Base-by-base conservation (phyloP, 2,113 vertebrate genomes). In the Lampris megalopsis region DNA sequence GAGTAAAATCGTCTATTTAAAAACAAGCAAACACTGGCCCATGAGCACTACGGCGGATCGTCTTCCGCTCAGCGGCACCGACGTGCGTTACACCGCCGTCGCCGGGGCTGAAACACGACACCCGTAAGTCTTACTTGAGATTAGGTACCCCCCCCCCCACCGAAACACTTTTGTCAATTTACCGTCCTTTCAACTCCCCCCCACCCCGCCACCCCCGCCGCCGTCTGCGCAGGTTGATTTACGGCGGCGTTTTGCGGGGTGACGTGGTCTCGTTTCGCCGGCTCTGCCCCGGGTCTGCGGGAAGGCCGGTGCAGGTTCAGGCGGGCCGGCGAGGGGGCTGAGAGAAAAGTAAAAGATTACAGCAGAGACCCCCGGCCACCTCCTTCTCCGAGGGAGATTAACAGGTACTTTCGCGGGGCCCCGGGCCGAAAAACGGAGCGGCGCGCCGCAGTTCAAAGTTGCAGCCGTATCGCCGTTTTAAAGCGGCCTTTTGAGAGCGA, bases 401-500 rank as follows among this genome's bases (percentile, higher is more conserved):
- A 76, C 82, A 69, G 82, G 71, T 85, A 74, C 71, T 85, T 85
- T 79, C 73, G 72, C 63, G 54, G 79, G 79, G 70, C 52, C 73
- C 54, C n/a, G n/a, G 59, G 35, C 59, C n/a, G 61, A 70, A 71
- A 77, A 71, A n/a, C n/a, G 67, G 70, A 53, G 68, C 41, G 42
- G 66, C 81, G 63, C 71, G 80, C 71, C 80, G 77, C 48, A 78
- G 78, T 82, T 81, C 40, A 52, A 77, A 79, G n/a, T n/a, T n/a
- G n/a, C n/a, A n/a, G n/a, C 53, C 65, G 52, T 77, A 84, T 87
- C 86, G 79, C 71, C 10, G 6, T 6, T 80, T 63, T n/a, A n/a
- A 72, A 83, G 45, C 52, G 13, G 60, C n/a, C 73, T 72, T 81
- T 69, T 83, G 63, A 84, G 79, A 68, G 85, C 59, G 85, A 91